These are phyloP conservation scores for Coracias cyanogaster DNA, from an alignment of 2,797 vertebrate genomes.

Conservation along the genomic window DNA sequence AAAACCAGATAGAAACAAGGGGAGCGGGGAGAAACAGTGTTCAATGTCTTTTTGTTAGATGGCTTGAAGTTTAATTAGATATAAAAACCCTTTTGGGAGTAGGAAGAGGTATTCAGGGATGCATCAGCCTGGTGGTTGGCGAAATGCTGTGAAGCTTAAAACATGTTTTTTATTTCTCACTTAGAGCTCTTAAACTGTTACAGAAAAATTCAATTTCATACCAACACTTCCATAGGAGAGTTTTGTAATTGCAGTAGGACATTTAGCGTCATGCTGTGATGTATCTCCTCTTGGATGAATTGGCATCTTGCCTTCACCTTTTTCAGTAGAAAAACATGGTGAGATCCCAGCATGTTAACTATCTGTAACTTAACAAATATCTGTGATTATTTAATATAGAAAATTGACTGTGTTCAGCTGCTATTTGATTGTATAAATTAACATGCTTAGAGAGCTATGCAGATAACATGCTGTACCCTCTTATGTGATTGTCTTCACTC, in stretches of 20 bases:
- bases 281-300: constrained; percentile 30
- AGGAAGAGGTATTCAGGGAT: neutral
- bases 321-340: constrained; percentile 41
- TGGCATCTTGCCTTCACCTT: constrained; percentile 32
- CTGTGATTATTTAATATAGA: neutral
- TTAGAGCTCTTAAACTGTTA: neutral
- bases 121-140: neutral
- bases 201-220: neutral
- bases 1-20: neutral
- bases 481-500: neutral
- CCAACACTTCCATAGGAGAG: neutral
- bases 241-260: constrained; percentile 17
- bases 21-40: neutral
- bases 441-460: neutral
- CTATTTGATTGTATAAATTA: neutral
- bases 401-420: neutral
- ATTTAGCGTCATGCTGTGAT: constrained; percentile 23
- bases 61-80: neutral
- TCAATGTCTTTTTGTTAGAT: neutral
- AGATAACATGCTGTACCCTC: neutral
- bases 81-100: neutral
- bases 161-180: neutral
- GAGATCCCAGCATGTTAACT: constrained; percentile 44
- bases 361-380: neutral
- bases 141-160: neutral